A percentile compares a stretch with the other conserved stretches of the same genome.
phyloP scores from a whole-genome alignment of 2,113 vertebrate genomes.

The Rafetus swinhoei region DNA sequence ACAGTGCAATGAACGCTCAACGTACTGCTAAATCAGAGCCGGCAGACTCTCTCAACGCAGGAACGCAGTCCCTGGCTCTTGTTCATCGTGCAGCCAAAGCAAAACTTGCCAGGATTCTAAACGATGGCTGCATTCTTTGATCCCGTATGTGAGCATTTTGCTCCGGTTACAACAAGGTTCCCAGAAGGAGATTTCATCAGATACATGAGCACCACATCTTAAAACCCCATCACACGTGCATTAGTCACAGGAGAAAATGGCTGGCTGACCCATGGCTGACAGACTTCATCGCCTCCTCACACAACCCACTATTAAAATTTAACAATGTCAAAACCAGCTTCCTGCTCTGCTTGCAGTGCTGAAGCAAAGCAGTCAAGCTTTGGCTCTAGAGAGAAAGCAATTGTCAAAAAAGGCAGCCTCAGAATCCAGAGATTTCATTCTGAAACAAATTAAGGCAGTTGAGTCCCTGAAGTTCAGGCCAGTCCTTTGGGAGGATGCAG shows the following conservation, averaged over 20 bases:
- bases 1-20: background rate
- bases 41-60: background rate
- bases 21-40: background rate
- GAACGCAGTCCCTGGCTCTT: background rate
- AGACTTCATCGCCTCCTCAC: background rate
- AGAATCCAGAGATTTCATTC: slow-evolving; percentile 10
- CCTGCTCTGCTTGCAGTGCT: background rate
- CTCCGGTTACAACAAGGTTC: background rate
- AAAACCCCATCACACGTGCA: rapidly evolving
- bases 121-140: background rate
- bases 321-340: background rate
- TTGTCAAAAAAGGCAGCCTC: slow-evolving; percentile 14
- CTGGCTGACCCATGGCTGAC: background rate
- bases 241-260: background rate
- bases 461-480: rapidly evolving
- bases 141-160: background rate
- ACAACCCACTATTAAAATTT: background rate
- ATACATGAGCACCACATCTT: background rate
- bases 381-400: background rate
- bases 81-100: background rate
- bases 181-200: background rate
- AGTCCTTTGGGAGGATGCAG: background rate
- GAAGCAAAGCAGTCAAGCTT: slow-evolving; percentile 4
- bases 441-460: background rate
- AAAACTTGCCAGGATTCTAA: background rate